A percentile compares a stretch with the other conserved stretches of the same genome.
Evolutionary conservation across 2,113 vertebrate genomes (phyloP).

Genomic region (Chaetorhynchus papuensis): DNA sequence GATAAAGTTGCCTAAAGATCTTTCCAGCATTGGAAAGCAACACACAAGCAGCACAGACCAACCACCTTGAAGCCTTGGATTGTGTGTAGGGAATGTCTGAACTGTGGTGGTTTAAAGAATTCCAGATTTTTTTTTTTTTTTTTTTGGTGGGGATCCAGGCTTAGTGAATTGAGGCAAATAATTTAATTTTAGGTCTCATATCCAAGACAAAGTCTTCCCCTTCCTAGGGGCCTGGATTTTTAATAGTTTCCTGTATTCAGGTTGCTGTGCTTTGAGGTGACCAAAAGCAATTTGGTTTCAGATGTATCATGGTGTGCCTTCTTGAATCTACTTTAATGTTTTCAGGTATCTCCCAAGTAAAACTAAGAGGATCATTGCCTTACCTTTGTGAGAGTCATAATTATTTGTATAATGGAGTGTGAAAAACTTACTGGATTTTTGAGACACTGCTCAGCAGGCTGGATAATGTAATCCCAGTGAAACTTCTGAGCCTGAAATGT

Average conservation of each 20-base stretch:
- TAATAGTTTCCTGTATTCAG: not conserved
- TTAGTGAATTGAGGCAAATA: not conserved
- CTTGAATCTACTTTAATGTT: not conserved
- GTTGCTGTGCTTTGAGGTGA: not conserved
- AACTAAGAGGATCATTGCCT: not conserved
- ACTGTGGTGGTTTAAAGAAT: not conserved
- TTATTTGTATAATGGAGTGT: not conserved
- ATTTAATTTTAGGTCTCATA: not conserved
- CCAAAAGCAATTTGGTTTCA: not conserved
- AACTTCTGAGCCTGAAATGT: not conserved
- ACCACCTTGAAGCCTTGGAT: fast-evolving
- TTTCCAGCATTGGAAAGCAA: not conserved
- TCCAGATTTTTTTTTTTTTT: not conserved
- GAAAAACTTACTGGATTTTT: not conserved
- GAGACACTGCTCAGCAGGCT: not conserved
- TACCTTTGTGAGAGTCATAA: not conserved
- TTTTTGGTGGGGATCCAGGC: not conserved
- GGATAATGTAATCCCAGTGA: not conserved
- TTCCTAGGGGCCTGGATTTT: not conserved
- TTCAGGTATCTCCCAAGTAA: not conserved
- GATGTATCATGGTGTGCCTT: not conserved
- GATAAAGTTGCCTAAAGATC: not conserved
- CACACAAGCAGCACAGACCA: too few relatives aligned
- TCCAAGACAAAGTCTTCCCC: not conserved
- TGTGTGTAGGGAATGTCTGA: not conserved